Evolutionary conservation across 2,888 invertebrate genomes (phyloP), one percentile per base, ranked within the genome.

Genomic region (Lasioglossum malachurum): DNA sequence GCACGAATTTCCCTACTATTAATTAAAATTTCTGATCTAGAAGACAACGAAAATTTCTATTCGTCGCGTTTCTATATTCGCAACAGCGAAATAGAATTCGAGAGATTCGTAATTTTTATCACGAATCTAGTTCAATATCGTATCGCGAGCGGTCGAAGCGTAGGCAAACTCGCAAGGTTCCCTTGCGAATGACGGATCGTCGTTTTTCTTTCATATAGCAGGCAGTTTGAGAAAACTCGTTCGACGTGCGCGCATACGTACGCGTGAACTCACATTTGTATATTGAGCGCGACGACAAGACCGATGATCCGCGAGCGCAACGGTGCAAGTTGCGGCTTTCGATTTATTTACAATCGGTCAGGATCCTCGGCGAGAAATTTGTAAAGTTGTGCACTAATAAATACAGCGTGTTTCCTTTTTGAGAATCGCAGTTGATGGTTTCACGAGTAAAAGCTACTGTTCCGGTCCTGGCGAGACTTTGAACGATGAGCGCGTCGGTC

Each of bases 401-500:
- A 75, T 57, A 72, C 41, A 71, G 38, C 44, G 60, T 73, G 60
- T 72, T 19, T 76, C 31, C 31, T 82, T 67, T 74, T 38, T 1
- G 27, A 19, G 16, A 76, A 77, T 57, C 35, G 46, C 10, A n/a
- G 57, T 57, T 49, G 57, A 16, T 46, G 14, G 7, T 35, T 69
- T 90, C 78, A 91, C 57, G 92, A 90, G 90, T 94, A 94, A 89
- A 94, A 94, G 90, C 92, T 94, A 80, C 94, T 94, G 87, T 93
- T 94, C 85, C 94, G 94, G 88, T 95, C 95, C 84, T 93, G 93
- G 90, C 93, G 94, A 49, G 94, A 92, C 88, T 94, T 95, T 12
- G 95, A 94, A 88, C 94, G 94, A 81, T 93, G 94, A 77, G 95
- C 94, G 84, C 95, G 94, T 86, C 95, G 93, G 82, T 95, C 95